phyloP scores from a whole-genome alignment of 64 coral and sea anemone species.

The Pocillopora verrucosa region DNA sequence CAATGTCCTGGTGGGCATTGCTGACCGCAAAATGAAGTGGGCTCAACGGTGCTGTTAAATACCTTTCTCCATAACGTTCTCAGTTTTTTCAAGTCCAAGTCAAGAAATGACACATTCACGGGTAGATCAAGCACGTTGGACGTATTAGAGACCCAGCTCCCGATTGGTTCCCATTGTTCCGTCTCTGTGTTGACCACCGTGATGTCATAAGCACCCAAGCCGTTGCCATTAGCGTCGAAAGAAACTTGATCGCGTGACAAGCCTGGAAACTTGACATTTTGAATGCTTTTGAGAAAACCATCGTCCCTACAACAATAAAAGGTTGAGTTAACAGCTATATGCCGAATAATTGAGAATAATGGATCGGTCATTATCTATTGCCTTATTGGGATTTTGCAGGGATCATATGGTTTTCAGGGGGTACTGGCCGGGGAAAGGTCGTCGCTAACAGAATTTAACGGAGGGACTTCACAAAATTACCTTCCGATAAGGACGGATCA shows the following conservation, averaged over 20 bases:
- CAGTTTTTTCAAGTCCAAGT: constrained; percentile 44
- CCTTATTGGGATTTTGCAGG: background rate
- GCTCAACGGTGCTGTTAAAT: constrained; percentile 31
- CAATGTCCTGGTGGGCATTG: constrained; percentile 65
- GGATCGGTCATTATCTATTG: background rate
- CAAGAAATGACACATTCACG: constrained; percentile 60
- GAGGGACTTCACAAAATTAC: too few species aligned
- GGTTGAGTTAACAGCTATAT: background rate
- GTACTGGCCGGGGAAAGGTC: too few species aligned
- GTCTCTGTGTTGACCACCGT: constrained; percentile 62
- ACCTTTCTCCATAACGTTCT: constrained; percentile 38
- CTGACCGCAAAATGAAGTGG: constrained; percentile 59
- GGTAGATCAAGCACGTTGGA: constrained; percentile 41
- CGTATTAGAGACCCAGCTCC: constrained; percentile 71
- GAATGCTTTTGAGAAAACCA: constrained; percentile 57
- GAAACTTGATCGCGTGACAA: constrained; percentile 62
- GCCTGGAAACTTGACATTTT: constrained; percentile 64
- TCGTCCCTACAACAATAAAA: constrained; percentile 2
- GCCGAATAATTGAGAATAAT: background rate
- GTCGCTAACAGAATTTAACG: too few species aligned
- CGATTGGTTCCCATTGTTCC: constrained; percentile 59
- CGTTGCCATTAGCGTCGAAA: constrained; percentile 71
- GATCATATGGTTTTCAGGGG: too few species aligned
- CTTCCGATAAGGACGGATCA: too few species aligned
- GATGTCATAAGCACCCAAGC: constrained; percentile 76